phyloP scores from a whole-genome alignment of 2,113 vertebrate species.

The Lates calcarifer region DNA sequence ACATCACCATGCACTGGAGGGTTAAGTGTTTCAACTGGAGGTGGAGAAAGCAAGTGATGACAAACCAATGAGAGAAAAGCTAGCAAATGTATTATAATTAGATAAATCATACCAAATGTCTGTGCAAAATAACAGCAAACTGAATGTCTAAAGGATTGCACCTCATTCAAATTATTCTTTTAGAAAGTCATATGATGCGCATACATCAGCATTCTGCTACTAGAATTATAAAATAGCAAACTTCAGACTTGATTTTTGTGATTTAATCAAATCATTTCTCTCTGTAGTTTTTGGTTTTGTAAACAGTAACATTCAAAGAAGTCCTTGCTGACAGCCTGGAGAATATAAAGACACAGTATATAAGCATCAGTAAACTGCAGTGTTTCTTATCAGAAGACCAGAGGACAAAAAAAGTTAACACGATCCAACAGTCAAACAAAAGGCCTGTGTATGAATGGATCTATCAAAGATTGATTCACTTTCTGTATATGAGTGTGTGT shows the following conservation, averaged over 20 bases:
- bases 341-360: slow-evolving; percentile 27
- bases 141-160: slow-evolving; percentile 24
- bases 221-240: slow-evolving; percentile 65
- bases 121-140: slow-evolving; percentile 42
- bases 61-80: slow-evolving; percentile 29
- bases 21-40: slow-evolving; percentile 29
- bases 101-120: slow-evolving; percentile 20
- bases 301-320: slow-evolving; percentile 76
- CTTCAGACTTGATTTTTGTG: slow-evolving; percentile 48
- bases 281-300: slow-evolving; percentile 67
- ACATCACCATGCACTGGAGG: slow-evolving; percentile 23
- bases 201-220: slow-evolving; percentile 59
- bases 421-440: slow-evolving; percentile 32
- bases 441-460: slow-evolving; percentile 46
- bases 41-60: slow-evolving; percentile 29
- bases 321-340: slow-evolving; percentile 24
- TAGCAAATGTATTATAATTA: slow-evolving; percentile 21
- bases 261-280: slow-evolving; percentile 35
- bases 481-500: slow-evolving; percentile 33
- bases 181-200: slow-evolving; percentile 52
- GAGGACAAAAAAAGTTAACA: slow-evolving; percentile 10
- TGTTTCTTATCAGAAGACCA: slow-evolving; percentile 4
- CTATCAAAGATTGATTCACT: slow-evolving; percentile 18
- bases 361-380: slow-evolving; percentile 40
- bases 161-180: slow-evolving; percentile 36